Conservation (phyloP, 2,797 vertebrate genomes). For the Lutra lutra region DNA sequence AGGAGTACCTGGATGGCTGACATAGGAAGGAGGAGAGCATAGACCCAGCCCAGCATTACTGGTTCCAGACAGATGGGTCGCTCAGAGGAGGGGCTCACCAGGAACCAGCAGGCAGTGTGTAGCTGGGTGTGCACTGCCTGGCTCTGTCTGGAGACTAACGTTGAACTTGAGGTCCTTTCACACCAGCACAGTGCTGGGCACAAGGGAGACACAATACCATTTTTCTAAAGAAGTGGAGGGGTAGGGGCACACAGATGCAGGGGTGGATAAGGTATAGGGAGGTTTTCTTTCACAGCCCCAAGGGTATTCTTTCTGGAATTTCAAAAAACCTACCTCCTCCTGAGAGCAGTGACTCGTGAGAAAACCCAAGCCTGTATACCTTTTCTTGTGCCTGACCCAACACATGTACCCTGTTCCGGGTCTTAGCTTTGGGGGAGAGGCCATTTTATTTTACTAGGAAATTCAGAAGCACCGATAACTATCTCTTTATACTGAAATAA, state of each 20-base stretch:
- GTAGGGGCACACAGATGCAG: neutral
- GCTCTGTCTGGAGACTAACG: neutral
- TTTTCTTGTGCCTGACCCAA: too few relatives aligned
- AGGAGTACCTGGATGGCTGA: neutral
- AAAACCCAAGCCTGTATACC: neutral
- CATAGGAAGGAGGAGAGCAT: too few relatives aligned
- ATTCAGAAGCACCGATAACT: neutral
- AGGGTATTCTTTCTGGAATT: neutral
- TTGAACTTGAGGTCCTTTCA: neutral
- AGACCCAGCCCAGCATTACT: neutral
- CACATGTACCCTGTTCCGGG: neutral
- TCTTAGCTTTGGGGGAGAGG: neutral
- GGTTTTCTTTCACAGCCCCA: neutral
- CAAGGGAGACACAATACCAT: neutral
- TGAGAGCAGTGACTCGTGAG: neutral
- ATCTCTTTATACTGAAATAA: neutral
- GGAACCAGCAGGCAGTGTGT: neutral
- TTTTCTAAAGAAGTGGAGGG: neutral
- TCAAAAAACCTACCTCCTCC: neutral
- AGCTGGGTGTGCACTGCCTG: neutral
- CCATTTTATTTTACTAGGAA: neutral
- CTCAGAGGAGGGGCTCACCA: neutral
- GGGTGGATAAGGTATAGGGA: neutral
- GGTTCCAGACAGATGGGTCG: neutral
- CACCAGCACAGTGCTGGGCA: neutral